Conservation (phyloP, 2,888 invertebrate genomes). For the Drosophila borborema region DNA sequence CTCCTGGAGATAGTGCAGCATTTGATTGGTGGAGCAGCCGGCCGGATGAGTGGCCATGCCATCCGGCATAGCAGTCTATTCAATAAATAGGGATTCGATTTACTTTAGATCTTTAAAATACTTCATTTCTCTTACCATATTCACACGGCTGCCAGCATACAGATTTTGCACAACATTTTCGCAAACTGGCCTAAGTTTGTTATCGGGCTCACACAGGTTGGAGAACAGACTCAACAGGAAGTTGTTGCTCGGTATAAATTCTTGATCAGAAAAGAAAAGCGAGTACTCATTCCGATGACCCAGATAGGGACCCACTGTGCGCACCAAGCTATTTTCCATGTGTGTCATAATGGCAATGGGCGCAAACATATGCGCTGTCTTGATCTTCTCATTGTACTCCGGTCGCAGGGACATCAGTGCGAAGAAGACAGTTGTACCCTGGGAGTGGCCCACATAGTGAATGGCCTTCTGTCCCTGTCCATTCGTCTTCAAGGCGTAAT, state of each 20-base stretch:
- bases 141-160: constrained; percentile 67
- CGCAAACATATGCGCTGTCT: constrained; percentile 80
- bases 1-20: constrained; percentile 77
- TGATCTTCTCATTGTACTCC: constrained; percentile 78
- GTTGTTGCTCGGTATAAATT: constrained; percentile 87
- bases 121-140: constrained; percentile 47
- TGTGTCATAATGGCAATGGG: constrained; percentile 86
- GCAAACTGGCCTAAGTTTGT: constrained; percentile 85
- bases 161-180: constrained; percentile 87
- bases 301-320: constrained; percentile 83
- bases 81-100: not conserved
- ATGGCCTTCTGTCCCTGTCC: constrained; percentile 65
- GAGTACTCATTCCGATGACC: constrained; percentile 63
- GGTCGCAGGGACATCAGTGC: constrained; percentile 72
- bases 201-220: constrained; percentile 83
- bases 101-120: not conserved
- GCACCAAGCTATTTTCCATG: constrained; percentile 84
- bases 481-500: constrained; percentile 69
- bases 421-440: constrained; percentile 79
- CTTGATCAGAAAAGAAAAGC: constrained; percentile 83
- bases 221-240: constrained; percentile 86
- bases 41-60: constrained; percentile 71
- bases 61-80: constrained; percentile 61
- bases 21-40: constrained; percentile 78
- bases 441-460: constrained; percentile 82